These are phyloP conservation scores for Drosophila ogumai DNA, from an alignment of 1,140 invertebrate genomes.

Conservation along the genomic window DNA sequence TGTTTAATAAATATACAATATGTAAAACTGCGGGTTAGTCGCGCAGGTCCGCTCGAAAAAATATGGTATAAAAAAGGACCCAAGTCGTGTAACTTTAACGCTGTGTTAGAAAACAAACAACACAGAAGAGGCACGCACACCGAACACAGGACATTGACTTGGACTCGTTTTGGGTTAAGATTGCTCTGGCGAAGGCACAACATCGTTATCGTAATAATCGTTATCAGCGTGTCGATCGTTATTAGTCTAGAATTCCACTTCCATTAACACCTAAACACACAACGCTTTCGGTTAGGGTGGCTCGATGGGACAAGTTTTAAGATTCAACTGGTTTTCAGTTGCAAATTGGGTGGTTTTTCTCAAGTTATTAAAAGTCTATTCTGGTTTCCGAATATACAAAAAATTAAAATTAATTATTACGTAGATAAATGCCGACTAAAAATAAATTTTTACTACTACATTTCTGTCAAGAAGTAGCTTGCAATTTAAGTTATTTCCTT, in stretches of 20 bases:
- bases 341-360: neutral
- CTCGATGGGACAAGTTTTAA: slow-evolving; percentile 5
- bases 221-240: slow-evolving; percentile 40
- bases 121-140: slow-evolving; percentile 32
- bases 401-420: slow-evolving; percentile 10
- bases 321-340: slow-evolving; percentile 1
- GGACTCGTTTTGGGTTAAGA: slow-evolving; percentile 52
- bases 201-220: slow-evolving; percentile 46
- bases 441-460: slow-evolving; percentile 8
- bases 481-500: slow-evolving; percentile 4
- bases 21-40: slow-evolving; percentile 71
- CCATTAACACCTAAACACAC: slow-evolving; percentile 47
- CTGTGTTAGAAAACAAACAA: slow-evolving; percentile 51
- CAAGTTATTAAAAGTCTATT: neutral
- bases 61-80: slow-evolving; percentile 46
- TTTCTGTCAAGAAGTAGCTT: slow-evolving; percentile 2
- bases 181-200: slow-evolving; percentile 53
- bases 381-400: neutral
- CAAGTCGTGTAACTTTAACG: slow-evolving; percentile 48
- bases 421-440: slow-evolving; percentile 26
- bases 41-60: slow-evolving; percentile 50
- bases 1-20: slow-evolving; percentile 83
- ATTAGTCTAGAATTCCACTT: slow-evolving; percentile 47
- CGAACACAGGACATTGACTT: slow-evolving; percentile 53
- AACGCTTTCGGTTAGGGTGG: slow-evolving; percentile 32